phyloP scores from a whole-genome alignment of 2,888 invertebrate species.

The Lasioglossum oenotherae region DNA sequence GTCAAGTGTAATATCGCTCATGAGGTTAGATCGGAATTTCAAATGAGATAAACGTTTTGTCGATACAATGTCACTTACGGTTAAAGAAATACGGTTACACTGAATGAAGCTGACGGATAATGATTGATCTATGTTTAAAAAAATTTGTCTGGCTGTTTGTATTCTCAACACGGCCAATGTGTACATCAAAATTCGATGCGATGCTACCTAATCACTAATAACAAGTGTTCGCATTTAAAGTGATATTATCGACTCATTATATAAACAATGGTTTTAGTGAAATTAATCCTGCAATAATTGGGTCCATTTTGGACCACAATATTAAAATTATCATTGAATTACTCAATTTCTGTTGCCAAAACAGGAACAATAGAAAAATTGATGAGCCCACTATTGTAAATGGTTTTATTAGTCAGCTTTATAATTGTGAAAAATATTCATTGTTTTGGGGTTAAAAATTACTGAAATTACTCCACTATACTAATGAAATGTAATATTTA shows the following conservation, averaged over 20 bases:
- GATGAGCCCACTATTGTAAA: too few species aligned
- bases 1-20: background rate
- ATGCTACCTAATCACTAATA: background rate
- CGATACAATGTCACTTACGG: background rate
- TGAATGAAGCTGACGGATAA: background rate
- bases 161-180: background rate
- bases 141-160: background rate
- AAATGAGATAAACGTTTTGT: background rate
- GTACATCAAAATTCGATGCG: background rate
- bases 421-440: too few species aligned
- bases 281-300: too few species aligned
- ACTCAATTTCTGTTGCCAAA: too few species aligned
- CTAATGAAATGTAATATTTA: too few species aligned
- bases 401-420: too few species aligned
- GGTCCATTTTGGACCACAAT: too few species aligned
- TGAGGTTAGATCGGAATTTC: background rate
- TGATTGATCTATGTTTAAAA: background rate
- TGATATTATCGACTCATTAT: background rate
- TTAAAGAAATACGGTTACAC: background rate
- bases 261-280: background rate
- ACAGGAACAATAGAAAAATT: too few species aligned
- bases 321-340: too few species aligned
- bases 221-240: background rate
- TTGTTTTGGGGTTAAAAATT: too few species aligned
- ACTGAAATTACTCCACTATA: too few species aligned